Conservation (phyloP, 2,113 vertebrate species). For the Rhineura floridana region DNA sequence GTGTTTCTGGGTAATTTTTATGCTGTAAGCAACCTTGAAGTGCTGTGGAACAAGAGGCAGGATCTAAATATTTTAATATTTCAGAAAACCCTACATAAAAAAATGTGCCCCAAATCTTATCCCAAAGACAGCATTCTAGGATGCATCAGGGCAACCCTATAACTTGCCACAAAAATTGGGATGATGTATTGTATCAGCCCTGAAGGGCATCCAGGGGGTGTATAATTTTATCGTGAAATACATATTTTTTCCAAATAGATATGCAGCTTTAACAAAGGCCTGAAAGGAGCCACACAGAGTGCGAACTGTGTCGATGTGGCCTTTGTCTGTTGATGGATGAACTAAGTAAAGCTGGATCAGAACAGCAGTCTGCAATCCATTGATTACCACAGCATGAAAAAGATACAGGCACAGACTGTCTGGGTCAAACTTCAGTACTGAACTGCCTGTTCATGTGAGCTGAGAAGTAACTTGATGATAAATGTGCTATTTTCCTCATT, state of each 20-base stretch:
- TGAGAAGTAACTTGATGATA: not conserved
- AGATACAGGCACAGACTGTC: not conserved
- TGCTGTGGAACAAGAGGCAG: too few relatives aligned
- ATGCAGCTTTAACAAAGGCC: not conserved
- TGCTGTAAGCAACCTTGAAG: too few relatives aligned
- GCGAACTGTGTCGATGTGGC: not conserved
- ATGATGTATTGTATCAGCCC: too few relatives aligned
- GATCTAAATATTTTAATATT: too few relatives aligned
- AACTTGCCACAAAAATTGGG: too few relatives aligned
- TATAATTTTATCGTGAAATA: not conserved
- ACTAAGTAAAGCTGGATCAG: not conserved
- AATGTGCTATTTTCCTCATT: not conserved
- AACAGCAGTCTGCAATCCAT: not conserved
- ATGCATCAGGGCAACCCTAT: too few relatives aligned
- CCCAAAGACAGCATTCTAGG: too few relatives aligned
- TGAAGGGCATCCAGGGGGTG: not conserved
- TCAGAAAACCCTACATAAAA: too few relatives aligned
- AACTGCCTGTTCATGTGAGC: not conserved
- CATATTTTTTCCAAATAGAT: too few relatives aligned
- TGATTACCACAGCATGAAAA: not conserved
- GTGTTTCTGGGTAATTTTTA: too few relatives aligned
- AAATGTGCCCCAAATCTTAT: too few relatives aligned
- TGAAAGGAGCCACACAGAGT: not conserved
- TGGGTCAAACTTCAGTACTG: not conserved
- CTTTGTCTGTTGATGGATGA: not conserved